Base-by-base conservation (phyloP, 2,797 vertebrate genomes). In the Lithobates sylvaticus region DNA sequence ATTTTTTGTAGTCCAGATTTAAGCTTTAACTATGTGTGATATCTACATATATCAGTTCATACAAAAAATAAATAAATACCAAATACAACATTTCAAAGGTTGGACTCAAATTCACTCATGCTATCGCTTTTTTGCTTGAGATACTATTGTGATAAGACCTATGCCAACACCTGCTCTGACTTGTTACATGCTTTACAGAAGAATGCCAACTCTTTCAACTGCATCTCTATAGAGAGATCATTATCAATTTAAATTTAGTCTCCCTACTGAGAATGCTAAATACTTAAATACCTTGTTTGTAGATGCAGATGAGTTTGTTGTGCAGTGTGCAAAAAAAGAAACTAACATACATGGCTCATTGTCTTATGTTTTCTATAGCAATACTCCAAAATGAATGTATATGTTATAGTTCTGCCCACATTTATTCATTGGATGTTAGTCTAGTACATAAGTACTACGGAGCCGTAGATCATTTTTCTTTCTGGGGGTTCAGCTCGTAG, bases 151-250 rank as follows among this genome's bases (percentile, higher is more conserved):
- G 61, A n/a, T 26, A 65, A n/a, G n/a, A 23, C 61, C 23, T 9
- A n/a, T 65, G 61, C 23, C n/a, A 65, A 65, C n/a, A 65, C n/a
- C 61, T 65, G 61, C n/a, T 65, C n/a, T 65, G 61, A 65, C 61
- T 65, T 65, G 61, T 65, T 65, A n/a, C 6, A 65, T 54, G 50
- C 50, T 54, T 54, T 54, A 16, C 50, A 54, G 50, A 54, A 54
- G 50, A 54, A 54, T 54, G 50, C 50, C 50, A 18, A 5, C 18
- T 13, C 15, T 54, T 21, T 54, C 4, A 54, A 54, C 50, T 54
- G 50, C 0, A 0, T 54, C 50, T 54, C 50, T 5, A 54, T 54
- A 5, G 50, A 18, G 18, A 54, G 15, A 54, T 54, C 6, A 61
- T 12, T 61, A 21, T 61, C 16, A 61, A 61, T 18, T 21, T 61